Evolutionary conservation across 2,113 vertebrate species (phyloP), one percentile per base, ranked within the genome.

Genomic region (Misgurnus anguillicaudatus): DNA sequence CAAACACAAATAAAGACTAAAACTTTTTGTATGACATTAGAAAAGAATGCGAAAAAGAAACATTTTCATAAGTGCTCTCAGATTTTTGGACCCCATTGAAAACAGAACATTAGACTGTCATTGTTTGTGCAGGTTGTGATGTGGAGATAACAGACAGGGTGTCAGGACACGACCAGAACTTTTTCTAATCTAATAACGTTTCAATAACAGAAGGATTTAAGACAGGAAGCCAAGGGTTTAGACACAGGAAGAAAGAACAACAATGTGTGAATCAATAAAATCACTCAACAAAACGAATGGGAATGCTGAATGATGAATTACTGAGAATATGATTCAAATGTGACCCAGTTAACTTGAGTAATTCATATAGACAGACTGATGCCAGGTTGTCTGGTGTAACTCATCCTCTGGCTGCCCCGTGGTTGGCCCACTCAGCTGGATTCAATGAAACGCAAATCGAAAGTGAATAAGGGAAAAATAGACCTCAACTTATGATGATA

Each of bases 131-230:
- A 78, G 48, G 21, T 38, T 80, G 68, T 69, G 79, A 74, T 80
- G 31, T 64, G 57, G 42, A 77, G 53, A 71, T 70, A 73, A 31
- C 67, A 55, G 76, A 9, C 63, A 75, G 70, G 61, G 81, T 75
- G 80, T 83, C 57, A 84, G 60, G 45, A 60, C 51, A 36, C 16
- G 21, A 66, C 70, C 84, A 85, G 85, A n/a, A 85, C 83, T 81
- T 42, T 16, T 73, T 63, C 53, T 83, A 84, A 85, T 88, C 82
- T 42, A 86, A 86, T 86, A 31, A 85, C 67, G 70, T 64, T 82
- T 88, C 85, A 84, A 87, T 86, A 86, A 84, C 36, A 31, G 64
- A 75, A 3, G 77, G 65, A 84, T 85, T 83, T 82, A 60, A 78
- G 19, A 79, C 79, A 72, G 84, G 80, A 81, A 84, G 66, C 38